Base-by-base conservation (phyloP, 2,797 vertebrate species). In the Pangasius krempfi region DNA sequence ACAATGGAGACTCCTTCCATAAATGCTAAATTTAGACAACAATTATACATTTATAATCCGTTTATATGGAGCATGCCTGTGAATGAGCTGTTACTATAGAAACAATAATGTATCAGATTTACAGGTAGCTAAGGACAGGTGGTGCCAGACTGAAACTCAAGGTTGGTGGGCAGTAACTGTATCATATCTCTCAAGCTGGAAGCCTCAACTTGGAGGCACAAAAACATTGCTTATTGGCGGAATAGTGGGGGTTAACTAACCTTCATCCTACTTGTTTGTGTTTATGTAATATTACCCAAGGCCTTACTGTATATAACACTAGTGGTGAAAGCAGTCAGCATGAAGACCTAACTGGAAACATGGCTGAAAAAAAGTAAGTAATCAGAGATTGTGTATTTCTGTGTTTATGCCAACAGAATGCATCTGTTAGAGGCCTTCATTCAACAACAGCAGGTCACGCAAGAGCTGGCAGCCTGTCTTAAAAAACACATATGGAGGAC, bases 371-470 rank as follows among this genome's bases (percentile, higher is more conserved):
- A 81, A 81, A 60, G 33, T 40, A 58, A 58, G 33, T 40, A 40
- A 81, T 81, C 33, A 60, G 54, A 81, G 54, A 79, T 22, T 87
- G 75, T 87, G 76, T 40, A 50, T 70, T 64, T 66, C 20, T 81
- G 20, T 37, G 40, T 64, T 85, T 73, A 40, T 81, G 79, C 20
- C 79, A 81, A 79, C 52, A 79, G n/a, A 79, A 33, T 54, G 33
- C 54, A 81, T 81, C 79, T 60, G 54, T 81, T 81, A 40, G 30
- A 81, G 10, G 20, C 33, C 33, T 81, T 81, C 22, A 22, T 60
- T 60, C 79, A 60, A 60, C 54, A 60, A 40, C 22, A 40, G 33
- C 33, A 81, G 18, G 30, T 25, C 30, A 37, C 16, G 20, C 50
- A 22, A 33, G 16, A 54, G 52, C 27, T 33, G 18, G 9, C 54